phyloP scores from a whole-genome alignment of 2,888 invertebrate species.

The Xylota sylvarum region DNA sequence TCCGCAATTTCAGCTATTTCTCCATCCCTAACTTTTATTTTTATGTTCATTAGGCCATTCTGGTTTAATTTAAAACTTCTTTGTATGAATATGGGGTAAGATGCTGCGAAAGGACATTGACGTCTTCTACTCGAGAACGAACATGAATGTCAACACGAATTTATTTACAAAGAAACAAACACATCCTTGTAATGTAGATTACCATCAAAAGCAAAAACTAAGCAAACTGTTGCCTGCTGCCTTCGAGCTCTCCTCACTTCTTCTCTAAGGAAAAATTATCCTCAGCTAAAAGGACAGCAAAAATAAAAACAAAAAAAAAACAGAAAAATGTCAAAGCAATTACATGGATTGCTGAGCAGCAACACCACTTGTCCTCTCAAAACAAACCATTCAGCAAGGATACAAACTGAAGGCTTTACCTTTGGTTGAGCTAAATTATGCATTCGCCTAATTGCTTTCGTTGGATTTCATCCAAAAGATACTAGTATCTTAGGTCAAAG shows the following conservation, averaged over 20 bases:
- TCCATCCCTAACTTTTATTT: not conserved
- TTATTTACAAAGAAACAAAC: slow-evolving; percentile 9
- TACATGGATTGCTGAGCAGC: slow-evolving; percentile 29
- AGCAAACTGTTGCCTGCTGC: slow-evolving; percentile 31
- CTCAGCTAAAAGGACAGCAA: not conserved
- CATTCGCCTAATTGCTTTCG: slow-evolving; percentile 40
- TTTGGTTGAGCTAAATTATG: slow-evolving; percentile 35
- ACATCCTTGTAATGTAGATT: slow-evolving; percentile 16
- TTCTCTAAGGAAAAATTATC: not conserved
- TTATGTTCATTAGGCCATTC: slow-evolving; percentile 14
- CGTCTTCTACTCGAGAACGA: not conserved
- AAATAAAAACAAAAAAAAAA: not conserved
- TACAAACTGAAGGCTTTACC: slow-evolving; percentile 15
- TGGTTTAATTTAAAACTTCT: not conserved
- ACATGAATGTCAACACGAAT: not conserved
- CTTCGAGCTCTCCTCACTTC: not conserved
- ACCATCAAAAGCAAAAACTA: slow-evolving; percentile 20
- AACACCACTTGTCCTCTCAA: not conserved
- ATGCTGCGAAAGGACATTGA: not conserved
- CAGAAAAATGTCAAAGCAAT: slow-evolving; percentile 48
- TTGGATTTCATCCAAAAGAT: slow-evolving; percentile 24
- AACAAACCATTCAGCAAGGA: slow-evolving; percentile 24
- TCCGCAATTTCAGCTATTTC: slow-evolving; percentile 8
- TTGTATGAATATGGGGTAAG: not conserved
- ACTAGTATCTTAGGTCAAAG: slow-evolving; percentile 15